Evolutionary conservation across 2,888 invertebrate genomes (phyloP).

Genomic region (Zonitis immaculata): DNA sequence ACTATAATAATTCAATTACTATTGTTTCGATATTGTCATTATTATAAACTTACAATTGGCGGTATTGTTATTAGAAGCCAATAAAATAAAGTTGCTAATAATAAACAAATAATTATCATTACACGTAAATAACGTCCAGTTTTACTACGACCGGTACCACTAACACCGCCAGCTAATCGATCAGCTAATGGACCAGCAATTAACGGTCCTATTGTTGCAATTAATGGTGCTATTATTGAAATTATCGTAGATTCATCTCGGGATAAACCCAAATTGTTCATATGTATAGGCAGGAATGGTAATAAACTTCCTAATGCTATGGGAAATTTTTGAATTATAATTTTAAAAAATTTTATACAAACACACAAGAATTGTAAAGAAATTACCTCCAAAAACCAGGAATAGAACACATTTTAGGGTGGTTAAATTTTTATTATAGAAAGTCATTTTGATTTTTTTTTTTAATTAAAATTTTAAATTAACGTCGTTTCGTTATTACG

Average conservation of each 20-base stretch:
- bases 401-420: constrained; percentile 77
- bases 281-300: constrained; percentile 76
- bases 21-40: neutral
- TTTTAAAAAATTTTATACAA: no score
- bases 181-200: constrained; percentile 76
- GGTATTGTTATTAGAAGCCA: constrained; percentile 64
- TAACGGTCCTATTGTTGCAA: constrained; percentile 74
- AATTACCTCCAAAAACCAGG: constrained; percentile 73
- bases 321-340: no score
- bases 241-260: constrained; percentile 70
- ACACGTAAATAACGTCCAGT: constrained; percentile 63
- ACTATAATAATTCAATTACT: constrained; percentile 42
- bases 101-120: constrained; percentile 62
- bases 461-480: constrained; percentile 3
- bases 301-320: constrained; percentile 76
- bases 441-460: constrained; percentile 40
- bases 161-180: constrained; percentile 53
- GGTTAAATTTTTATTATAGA: constrained; percentile 66
- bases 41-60: constrained; percentile 52
- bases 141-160: constrained; percentile 42
- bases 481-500: constrained; percentile 2
- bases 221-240: constrained; percentile 72
- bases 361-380: no score
- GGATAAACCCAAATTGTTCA: constrained; percentile 68
- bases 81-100: constrained; percentile 66